These are phyloP conservation scores for Merluccius polli DNA, from an alignment of 2,797 vertebrate species.

Conservation along the genomic window DNA sequence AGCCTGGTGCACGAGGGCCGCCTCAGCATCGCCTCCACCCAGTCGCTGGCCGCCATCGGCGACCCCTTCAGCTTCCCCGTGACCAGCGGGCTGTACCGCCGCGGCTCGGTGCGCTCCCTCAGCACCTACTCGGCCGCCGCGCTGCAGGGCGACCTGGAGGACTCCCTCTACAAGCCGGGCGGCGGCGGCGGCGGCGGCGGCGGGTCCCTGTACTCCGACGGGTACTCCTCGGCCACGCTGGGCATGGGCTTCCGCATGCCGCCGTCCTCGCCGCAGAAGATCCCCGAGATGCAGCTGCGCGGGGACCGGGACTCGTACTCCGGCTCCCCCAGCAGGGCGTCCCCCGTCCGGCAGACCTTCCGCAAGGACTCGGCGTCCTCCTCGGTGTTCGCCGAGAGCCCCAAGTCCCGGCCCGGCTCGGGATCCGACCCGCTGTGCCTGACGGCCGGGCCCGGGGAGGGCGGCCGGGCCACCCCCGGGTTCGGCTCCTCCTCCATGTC, in stretches of 20 bases:
- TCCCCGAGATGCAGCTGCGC: constrained; percentile 81
- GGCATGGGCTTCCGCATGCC: constrained; percentile 88
- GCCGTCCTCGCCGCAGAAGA: constrained; percentile 91
- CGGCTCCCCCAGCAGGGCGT: constrained; percentile 84
- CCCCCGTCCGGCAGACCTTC: constrained; percentile 90
- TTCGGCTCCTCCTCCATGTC: constrained; percentile 81
- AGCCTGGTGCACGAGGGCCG: constrained; percentile 90
- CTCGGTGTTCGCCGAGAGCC: constrained; percentile 90
- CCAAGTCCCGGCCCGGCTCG: constrained; percentile 79
- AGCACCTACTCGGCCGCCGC: constrained; percentile 96
- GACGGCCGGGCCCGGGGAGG: constrained; percentile 72
- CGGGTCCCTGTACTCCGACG: constrained; percentile 81
- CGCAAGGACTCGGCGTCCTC: constrained; percentile 92
- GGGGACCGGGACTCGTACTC: constrained; percentile 82
- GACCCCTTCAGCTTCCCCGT: constrained; percentile 91
- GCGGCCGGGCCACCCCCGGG: constrained; percentile 69
- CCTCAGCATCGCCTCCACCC: constrained; percentile 92
- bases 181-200: constrained; percentile 47
- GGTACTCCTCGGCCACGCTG: constrained; percentile 80
- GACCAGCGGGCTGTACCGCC: constrained; percentile 84
- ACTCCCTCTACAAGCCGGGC: constrained; percentile 88
- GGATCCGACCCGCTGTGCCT: constrained; percentile 85
- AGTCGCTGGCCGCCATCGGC: constrained; percentile 83
- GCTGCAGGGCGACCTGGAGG: constrained; percentile 91
- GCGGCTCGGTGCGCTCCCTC: constrained; percentile 91